phyloP scores from a whole-genome alignment of 2,888 invertebrate species.

The Heliconius hortense region DNA sequence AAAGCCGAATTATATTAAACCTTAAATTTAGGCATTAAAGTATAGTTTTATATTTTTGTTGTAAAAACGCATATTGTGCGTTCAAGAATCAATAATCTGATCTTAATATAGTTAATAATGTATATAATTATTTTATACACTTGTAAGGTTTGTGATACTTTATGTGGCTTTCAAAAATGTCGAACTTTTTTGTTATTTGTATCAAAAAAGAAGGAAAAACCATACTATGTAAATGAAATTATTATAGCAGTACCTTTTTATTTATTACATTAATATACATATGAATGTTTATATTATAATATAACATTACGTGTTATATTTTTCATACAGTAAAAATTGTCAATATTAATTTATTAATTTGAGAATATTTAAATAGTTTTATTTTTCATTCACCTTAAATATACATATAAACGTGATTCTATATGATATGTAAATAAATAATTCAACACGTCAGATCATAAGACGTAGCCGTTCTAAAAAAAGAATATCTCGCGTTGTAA shows the following conservation, averaged over 20 bases:
- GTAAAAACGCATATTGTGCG: constrained; percentile 17
- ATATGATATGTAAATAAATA: background rate
- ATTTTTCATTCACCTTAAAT: background rate
- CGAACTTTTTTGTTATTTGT: background rate
- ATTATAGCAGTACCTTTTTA: background rate
- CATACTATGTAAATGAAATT: background rate
- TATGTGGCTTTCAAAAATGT: constrained; percentile 4
- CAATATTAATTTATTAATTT: background rate
- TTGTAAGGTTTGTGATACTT: constrained; percentile 10
- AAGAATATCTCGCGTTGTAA: background rate
- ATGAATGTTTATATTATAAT: background rate
- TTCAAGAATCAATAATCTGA: constrained; percentile 36
- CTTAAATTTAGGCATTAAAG: constrained; percentile 2
- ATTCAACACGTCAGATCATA: background rate
- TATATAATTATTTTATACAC: constrained; percentile 11
- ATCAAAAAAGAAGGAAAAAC: background rate
- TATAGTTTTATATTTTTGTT: constrained; percentile 13
- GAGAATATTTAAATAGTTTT: background rate
- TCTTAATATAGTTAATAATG: constrained; percentile 31
- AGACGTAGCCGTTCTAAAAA: background rate
- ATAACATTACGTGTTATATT: background rate
- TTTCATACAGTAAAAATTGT: background rate
- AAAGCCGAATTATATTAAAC: constrained; percentile 24
- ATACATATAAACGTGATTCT: background rate
- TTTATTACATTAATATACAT: background rate